Evolutionary conservation across 2,113 vertebrate genomes (phyloP).

Genomic region (Haplochromis vanheusdeni): DNA sequence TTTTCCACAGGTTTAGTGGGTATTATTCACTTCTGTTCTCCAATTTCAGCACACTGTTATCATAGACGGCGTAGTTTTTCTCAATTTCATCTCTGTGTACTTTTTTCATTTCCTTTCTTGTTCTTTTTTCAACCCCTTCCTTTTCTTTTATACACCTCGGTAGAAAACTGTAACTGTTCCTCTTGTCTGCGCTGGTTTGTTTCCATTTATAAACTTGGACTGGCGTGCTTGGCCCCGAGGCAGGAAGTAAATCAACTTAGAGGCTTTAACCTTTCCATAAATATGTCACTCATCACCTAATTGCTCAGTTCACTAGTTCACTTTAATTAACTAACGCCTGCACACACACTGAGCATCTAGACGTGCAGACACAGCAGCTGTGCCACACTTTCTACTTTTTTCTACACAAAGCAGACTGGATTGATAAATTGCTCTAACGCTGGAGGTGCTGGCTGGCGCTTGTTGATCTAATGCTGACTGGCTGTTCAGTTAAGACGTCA

Average conservation of each 20-base stretch:
- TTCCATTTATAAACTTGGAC: background rate
- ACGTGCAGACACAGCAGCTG: background rate
- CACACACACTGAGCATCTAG: background rate
- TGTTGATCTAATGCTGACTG: background rate
- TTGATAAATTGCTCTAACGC: slow-evolving; percentile 28
- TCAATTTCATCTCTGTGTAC: background rate
- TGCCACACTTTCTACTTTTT: background rate
- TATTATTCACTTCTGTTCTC: slow-evolving; percentile 27
- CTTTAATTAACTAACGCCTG: slow-evolving; percentile 15
- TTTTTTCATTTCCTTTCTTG: background rate
- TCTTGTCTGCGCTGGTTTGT: background rate
- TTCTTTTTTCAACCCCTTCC: background rate
- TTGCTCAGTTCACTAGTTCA: slow-evolving; percentile 22
- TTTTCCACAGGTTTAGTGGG: background rate
- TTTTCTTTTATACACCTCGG: background rate
- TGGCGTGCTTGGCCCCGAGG: background rate
- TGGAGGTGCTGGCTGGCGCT: background rate
- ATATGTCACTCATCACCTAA: slow-evolving; percentile 33
- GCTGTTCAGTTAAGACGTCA: slow-evolving; percentile 7
- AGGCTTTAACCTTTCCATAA: slow-evolving; percentile 12
- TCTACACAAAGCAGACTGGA: background rate
- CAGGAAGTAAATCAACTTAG: slow-evolving; percentile 31
- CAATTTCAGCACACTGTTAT: background rate
- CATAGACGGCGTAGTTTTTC: background rate
- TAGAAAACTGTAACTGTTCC: background rate